Percentiles rank a stretch among this genome's conserved stretches.
phyloP scores from a whole-genome alignment of 2,797 vertebrate species.

The Chaetophractus vellerosus region DNA sequence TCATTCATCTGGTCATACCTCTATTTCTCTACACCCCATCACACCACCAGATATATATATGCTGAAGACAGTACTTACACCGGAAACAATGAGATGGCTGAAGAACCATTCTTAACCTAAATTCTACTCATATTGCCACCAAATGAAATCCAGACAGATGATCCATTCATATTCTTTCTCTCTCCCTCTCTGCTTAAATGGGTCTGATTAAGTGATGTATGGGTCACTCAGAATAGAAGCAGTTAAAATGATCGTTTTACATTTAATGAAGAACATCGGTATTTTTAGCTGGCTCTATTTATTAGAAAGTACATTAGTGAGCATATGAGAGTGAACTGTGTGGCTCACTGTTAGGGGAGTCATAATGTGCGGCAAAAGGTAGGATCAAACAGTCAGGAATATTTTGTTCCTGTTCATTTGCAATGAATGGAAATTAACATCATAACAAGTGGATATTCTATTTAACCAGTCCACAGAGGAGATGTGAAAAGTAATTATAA shows the following conservation, averaged over 20 bases:
- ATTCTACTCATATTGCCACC: not conserved
- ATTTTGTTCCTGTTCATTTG: constrained; percentile 58
- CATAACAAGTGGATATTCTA: constrained; percentile 36
- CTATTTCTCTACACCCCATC: not conserved
- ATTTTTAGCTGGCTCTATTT: constrained; percentile 60
- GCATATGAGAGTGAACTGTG: not conserved
- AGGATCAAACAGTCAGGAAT: constrained; percentile 43
- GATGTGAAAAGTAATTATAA: constrained; percentile 63
- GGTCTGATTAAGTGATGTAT: constrained; percentile 34
- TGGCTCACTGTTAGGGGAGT: constrained; percentile 45
- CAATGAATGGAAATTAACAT: constrained; percentile 69
- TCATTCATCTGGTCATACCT: not conserved
- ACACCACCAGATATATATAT: not conserved
- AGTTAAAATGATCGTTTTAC: constrained; percentile 76
- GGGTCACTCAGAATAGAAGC: constrained; percentile 58
- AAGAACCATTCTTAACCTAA: not conserved
- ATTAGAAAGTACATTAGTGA: constrained; percentile 57
- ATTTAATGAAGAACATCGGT: constrained; percentile 77
- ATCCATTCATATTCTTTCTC: not conserved
- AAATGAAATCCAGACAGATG: constrained; percentile 28
- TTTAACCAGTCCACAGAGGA: constrained; percentile 63
- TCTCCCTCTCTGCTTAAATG: not conserved
- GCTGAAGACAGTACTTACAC: not conserved
- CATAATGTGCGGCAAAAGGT: not conserved
- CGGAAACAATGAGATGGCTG: constrained; percentile 29